Percentiles rank a stretch among this genome's conserved stretches.
These are phyloP conservation scores for Gryllus longicercus DNA, from an alignment of 2,888 invertebrate genomes.

Conservation along the genomic window DNA sequence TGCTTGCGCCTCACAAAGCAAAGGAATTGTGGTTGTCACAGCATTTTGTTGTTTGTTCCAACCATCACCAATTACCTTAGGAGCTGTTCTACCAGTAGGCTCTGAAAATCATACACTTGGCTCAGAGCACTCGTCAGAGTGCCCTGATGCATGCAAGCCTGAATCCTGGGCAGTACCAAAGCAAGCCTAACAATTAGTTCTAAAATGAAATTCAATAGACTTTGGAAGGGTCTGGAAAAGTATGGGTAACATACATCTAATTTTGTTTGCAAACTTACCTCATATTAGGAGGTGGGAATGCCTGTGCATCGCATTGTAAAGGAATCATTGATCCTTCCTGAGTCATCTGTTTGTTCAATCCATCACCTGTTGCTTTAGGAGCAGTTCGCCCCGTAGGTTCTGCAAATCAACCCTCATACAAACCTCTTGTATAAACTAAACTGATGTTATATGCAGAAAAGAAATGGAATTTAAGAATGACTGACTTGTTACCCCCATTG, in stretches of 20 bases:
- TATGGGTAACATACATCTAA: neutral
- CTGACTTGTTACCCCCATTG: too few species aligned
- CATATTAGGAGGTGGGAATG: conserved; percentile 55
- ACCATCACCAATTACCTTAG: conserved; percentile 49
- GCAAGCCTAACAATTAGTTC: too few species aligned
- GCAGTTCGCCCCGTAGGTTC: conserved; percentile 49
- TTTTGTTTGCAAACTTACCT: conserved; percentile 47
- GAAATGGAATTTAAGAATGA: too few species aligned
- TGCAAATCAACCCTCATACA: conserved; percentile 39
- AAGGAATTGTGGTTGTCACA: conserved; percentile 37
- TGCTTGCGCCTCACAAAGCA: conserved; percentile 55
- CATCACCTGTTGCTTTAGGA: conserved; percentile 49
- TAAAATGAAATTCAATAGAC: neutral
- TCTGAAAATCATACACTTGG: conserved; percentile 42
- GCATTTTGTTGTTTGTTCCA: conserved; percentile 43
- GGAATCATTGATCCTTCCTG: conserved; percentile 37
- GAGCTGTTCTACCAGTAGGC: conserved; percentile 48
- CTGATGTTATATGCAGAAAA: too few species aligned
- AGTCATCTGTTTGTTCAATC: conserved; percentile 44
- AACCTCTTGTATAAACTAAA: too few species aligned
- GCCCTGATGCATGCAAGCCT: neutral
- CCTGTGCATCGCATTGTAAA: conserved; percentile 54
- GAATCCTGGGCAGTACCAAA: neutral
- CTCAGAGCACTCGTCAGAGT: neutral
- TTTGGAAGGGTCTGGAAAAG: neutral